A percentile compares a stretch with the other conserved stretches of the same genome.
phyloP scores from a whole-genome alignment of 2,888 invertebrate species.

The Pimpla rufipes region DNA sequence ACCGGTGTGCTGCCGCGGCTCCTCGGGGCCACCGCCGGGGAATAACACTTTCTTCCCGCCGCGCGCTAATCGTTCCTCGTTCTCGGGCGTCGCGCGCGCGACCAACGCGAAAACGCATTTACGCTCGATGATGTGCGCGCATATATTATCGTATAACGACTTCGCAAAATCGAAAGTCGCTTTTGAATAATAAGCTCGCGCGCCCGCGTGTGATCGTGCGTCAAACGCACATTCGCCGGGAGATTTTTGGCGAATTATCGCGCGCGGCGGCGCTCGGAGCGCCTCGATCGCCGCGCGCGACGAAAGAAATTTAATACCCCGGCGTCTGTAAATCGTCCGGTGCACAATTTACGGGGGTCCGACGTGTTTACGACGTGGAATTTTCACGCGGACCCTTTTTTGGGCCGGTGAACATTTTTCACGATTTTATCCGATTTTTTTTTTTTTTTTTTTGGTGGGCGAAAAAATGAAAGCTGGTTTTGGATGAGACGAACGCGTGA shows the following conservation, averaged over 20 bases:
- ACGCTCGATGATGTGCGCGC: not conserved
- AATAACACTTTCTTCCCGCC: slow-evolving; percentile 60
- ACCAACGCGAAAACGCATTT: slow-evolving; percentile 13
- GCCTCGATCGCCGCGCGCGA: not conserved
- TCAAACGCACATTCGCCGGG: not conserved
- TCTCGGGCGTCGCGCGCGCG: slow-evolving; percentile 33
- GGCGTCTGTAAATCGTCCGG: not conserved
- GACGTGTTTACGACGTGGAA: not conserved
- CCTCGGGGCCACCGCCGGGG: slow-evolving; percentile 16
- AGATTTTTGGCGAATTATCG: not conserved
- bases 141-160: slow-evolving; percentile 17
- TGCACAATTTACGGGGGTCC: not conserved
- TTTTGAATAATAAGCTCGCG: slow-evolving; percentile 40
- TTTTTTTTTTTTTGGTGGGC: no score
- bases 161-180: slow-evolving; percentile 50
- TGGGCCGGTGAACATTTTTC: not conserved
- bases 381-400: no score
- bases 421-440: not conserved
- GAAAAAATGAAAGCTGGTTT: no score
- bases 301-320: not conserved
- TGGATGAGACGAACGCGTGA: no score
- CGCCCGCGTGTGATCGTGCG: not conserved
- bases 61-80: slow-evolving; percentile 60
- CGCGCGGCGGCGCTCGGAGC: not conserved
- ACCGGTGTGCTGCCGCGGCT: slow-evolving; percentile 32